A percentile compares a stretch with the other conserved stretches of the same genome.
These are phyloP conservation scores for Pygoscelis antarcticus DNA, from an alignment of 2,113 vertebrate genomes.

Conservation along the genomic window DNA sequence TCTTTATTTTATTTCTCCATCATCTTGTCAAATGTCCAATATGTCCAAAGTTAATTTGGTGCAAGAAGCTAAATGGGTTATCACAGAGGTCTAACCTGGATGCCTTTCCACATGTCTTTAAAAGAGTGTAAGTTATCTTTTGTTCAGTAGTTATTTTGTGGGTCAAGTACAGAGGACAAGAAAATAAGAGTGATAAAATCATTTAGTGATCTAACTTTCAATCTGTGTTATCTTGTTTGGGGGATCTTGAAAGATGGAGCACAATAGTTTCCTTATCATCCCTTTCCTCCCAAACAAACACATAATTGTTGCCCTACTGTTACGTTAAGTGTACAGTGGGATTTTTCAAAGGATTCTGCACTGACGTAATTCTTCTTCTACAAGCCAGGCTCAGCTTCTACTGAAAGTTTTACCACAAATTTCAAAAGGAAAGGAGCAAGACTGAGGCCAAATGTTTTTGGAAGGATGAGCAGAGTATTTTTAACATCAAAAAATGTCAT, in stretches of 20 bases:
- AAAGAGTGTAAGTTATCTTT: background rate
- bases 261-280: background rate
- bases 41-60: constrained; percentile 6
- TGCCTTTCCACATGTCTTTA: background rate
- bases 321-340: background rate
- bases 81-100: background rate
- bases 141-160: background rate
- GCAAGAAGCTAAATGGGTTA: background rate
- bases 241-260: background rate
- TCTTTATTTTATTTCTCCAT: background rate
- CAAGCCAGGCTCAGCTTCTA: background rate
- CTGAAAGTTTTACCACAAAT: background rate
- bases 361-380: background rate
- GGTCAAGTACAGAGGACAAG: background rate
- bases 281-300: background rate
- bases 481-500: background rate
- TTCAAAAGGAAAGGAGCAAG: background rate
- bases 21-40: background rate
- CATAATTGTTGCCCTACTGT: background rate
- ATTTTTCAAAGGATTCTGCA: background rate
- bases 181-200: background rate
- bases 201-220: background rate
- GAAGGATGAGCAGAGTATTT: background rate
- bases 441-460: background rate
- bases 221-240: background rate